Evolutionary conservation across 2,888 invertebrate species (phyloP).

Genomic region (Diachrysia chrysitis): DNA sequence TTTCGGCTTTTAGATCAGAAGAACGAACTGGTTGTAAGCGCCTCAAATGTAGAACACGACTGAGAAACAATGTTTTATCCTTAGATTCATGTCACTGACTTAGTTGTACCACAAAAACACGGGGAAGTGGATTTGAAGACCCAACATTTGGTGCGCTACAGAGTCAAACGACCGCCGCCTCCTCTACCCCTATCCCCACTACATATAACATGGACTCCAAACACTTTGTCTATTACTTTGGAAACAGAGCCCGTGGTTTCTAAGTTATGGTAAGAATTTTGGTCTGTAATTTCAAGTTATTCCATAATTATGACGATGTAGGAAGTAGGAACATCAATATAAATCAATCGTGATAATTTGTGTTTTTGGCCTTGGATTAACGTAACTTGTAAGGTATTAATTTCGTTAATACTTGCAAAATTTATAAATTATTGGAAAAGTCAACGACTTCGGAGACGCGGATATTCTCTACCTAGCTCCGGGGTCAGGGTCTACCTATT

Average conservation of each 20-base stretch:
- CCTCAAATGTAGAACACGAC: too few relatives aligned
- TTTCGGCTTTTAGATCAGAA: too few relatives aligned
- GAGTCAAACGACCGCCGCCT: constrained; percentile 12
- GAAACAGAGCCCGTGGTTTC: constrained; percentile 58
- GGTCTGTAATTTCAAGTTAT: neutral
- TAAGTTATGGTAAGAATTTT: constrained; percentile 61
- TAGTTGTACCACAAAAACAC: neutral
- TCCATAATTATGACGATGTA: too few relatives aligned
- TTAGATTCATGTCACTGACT: constrained; percentile 18
- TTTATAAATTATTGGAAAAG: neutral
- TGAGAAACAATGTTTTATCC: neutral
- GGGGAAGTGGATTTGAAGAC: constrained; percentile 13
- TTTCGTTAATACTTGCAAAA: neutral
- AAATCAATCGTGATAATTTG: too few relatives aligned
- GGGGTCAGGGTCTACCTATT: too few relatives aligned
- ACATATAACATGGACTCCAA: constrained; percentile 65
- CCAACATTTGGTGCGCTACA: constrained; percentile 20
- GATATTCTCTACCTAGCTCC: neutral
- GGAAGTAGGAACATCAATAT: too few relatives aligned
- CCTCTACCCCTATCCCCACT: constrained; percentile 63
- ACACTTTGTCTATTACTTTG: constrained; percentile 60
- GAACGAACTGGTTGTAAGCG: too few relatives aligned
- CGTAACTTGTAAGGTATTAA: neutral
- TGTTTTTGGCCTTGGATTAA: neutral
- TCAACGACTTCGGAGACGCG: neutral